Evolutionary conservation across 2,797 vertebrate genomes (phyloP), one percentile per base, ranked within the genome.

Genomic region (Nothura maculosa): DNA sequence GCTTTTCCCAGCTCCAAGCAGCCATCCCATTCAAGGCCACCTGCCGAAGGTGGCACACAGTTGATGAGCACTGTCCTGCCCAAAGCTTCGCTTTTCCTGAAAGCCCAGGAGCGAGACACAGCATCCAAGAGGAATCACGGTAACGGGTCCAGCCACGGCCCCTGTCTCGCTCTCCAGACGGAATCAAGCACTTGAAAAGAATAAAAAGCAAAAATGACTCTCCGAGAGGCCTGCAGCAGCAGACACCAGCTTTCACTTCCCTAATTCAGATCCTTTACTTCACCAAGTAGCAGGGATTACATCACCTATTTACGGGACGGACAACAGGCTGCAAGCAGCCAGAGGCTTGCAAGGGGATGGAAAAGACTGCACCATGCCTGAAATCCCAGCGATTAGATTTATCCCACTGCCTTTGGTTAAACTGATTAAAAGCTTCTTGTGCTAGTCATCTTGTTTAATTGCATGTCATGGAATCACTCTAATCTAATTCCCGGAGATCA

Each of bases 1-100:
- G 36, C 63, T 79, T 34, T 34, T 70, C 57, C 60, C 80, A 91
- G 60, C 55, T 90, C 79, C 61, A 83, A 91, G 50, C 58, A 86
- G 40, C 11, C 22, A 20, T 69, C 28, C 40, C 22, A 45, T 28
- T 57, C 79, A 43, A 87, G 50, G 54, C 12, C 70, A 0, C 0
- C 36, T 87, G 72, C 76, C 66, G 32, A 69, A 27, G 36, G 54
- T 66, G 34, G 45, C 66, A 91, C 54, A 82, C 7, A 47, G 73
- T 50, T 87, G 82, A 85, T 43, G 45, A 89, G 50, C 32, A 43
- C 45, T 13, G 63, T 36, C 60, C 89, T 86, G 74, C 52, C 72
- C 8, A 80, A 81, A 45, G 32, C 50, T 54, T 87, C 81, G 45
- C 32, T 92, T 94, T 63, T 55, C 15, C 34, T 52, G 64, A 76